These are phyloP conservation scores for Siniperca undulata DNA, from an alignment of 2,797 vertebrate genomes.

Conservation along the genomic window DNA sequence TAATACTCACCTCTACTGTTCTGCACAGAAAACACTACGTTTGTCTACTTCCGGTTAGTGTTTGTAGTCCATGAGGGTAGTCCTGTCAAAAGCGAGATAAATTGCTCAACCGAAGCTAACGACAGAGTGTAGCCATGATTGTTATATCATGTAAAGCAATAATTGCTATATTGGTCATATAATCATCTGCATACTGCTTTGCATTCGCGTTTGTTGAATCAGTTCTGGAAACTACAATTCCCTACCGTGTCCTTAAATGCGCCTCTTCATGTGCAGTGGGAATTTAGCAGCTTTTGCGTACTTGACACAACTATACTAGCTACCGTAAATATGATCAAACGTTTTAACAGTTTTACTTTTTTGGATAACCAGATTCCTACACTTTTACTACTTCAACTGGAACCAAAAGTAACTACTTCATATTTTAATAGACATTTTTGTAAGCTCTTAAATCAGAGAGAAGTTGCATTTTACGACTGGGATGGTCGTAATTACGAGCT, in stretches of 20 bases:
- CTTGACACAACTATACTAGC: fast-evolving
- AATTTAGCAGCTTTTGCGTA: fast-evolving
- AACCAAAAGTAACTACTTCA: not conserved
- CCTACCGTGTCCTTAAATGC: not conserved
- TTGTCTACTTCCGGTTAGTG: conserved; percentile 71
- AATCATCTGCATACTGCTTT: fast-evolving
- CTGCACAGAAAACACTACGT: conserved; percentile 10
- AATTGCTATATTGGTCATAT: fast-evolving
- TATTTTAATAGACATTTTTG: not conserved
- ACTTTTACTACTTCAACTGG: fast-evolving
- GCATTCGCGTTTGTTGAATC: not conserved
- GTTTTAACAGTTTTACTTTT: not conserved
- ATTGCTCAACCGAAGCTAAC: fast-evolving
- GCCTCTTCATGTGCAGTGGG: not conserved
- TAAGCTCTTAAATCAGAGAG: not conserved
- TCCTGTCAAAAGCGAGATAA: not conserved
- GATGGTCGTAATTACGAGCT: not conserved
- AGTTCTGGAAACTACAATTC: conserved; percentile 71
- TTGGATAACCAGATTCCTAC: not conserved
- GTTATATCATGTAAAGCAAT: fast-evolving
- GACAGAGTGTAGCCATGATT: fast-evolving
- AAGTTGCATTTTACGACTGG: fast-evolving
- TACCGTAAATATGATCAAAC: not conserved
- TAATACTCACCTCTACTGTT: conserved; percentile 44
- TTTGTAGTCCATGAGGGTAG: conserved; percentile 59